Base-by-base conservation (phyloP, 2,888 invertebrate genomes). In the Amphipoea lucens region DNA sequence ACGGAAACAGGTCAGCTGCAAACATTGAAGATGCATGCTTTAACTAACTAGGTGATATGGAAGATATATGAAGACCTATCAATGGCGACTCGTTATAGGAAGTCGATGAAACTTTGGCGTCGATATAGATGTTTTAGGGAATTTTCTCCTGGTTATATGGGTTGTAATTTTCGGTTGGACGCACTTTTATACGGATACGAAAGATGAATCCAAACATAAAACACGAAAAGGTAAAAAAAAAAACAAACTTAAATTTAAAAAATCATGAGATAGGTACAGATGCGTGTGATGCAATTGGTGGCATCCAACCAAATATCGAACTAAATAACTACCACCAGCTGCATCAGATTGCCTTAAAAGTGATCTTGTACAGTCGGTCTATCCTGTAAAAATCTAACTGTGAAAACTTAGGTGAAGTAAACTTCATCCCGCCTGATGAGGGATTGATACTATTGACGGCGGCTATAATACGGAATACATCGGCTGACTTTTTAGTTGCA, bases 1-100 rank as follows among this genome's bases (percentile, higher is more conserved):
- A 78, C 48, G 76, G 71, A 88, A 89, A 62, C 68, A 76, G 88
- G 83, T 88, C 86, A 88, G 42, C 74, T 73, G 78, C 4, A 73
- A 75, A 82, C 81, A 88, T 88, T 78, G 80, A 83, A 86, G 67
- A 80, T 75, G 73, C 74, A 65, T 60, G 63, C 40, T 42, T 11
- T 63, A 62, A 36, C 48, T 65, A 9, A 36, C n/a, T 17, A n/a
- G 20, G 57, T 75, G 63, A 65, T 75, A 65, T 42, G 23, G 60
- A 72, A 69, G 29, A 62, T 66, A 40, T 72, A 74, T 76, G 70
- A 51, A 45, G 23, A 60, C 42, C 17, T 69, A 78, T 83, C 48
- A 57, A 68, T 17, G 51, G 57, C 11, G 11, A 29, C 48, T 48
- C 17, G 36, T 51, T 62, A 0, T n/a, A 57, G 29, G 57, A 82